phyloP scores from a whole-genome alignment of 2,797 vertebrate genomes.

The Heteromormyrus szaboi region DNA sequence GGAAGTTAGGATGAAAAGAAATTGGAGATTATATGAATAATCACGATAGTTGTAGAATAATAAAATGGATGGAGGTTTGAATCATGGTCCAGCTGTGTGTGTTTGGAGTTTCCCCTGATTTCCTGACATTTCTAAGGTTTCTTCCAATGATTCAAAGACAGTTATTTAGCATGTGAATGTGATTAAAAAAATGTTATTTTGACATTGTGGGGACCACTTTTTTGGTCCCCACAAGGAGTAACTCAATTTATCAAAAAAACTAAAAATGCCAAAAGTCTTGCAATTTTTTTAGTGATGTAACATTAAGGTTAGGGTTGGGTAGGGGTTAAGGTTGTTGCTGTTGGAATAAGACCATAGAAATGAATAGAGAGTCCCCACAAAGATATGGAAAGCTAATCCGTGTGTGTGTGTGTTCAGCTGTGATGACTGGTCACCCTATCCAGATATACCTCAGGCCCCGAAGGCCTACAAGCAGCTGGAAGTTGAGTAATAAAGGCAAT shows the following conservation, averaged over 20 bases:
- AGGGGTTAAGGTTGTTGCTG: background rate
- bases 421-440: background rate
- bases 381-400: background rate
- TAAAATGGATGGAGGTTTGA: background rate
- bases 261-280: background rate
- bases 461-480: background rate
- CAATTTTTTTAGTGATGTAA: background rate
- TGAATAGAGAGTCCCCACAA: background rate
- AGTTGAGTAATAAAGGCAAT: background rate
- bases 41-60: background rate
- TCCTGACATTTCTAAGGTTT: background rate
- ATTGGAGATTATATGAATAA: background rate
- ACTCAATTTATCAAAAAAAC: background rate
- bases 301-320: background rate
- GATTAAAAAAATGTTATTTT: background rate
- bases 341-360: background rate
- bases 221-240: background rate
- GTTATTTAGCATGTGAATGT: background rate
- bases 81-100: background rate
- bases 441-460: background rate
- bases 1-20: background rate
- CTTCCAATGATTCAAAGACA: background rate
- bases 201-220: background rate
- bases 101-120: background rate
- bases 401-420: background rate